Evolutionary conservation across 2,113 vertebrate genomes (phyloP), one percentile per base, ranked within the genome.

Genomic region (Tetraodon nigroviridis): DNA sequence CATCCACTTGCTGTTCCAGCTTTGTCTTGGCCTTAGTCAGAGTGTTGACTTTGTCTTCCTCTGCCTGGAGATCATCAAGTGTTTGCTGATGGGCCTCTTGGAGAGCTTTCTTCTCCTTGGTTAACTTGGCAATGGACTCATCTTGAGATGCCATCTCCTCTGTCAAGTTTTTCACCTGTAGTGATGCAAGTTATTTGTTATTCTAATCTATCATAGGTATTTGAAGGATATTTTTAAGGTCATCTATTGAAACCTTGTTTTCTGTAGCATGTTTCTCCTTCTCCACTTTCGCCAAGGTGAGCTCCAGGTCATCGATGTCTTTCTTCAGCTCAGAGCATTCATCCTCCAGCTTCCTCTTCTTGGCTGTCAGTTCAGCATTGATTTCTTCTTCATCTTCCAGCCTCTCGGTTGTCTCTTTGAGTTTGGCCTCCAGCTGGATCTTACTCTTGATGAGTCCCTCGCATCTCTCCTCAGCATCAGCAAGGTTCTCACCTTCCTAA

Each of bases 271-370:
- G 84, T 84, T 84, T 84, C 73, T 85, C 79, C 51, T 86, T 87
- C 41, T 87, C 84, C 78, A 87, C 84, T 86, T 87, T 87, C 51
- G 82, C 86, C 79, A 87, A 67, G 51, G 85, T 87, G 61, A 87
- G 85, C 70, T 87, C 85, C 67, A 87, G 48, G 62, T 87, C 85
- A 64, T 84, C 81, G 64, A 85, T 83, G 59, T 84, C 79, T 51
- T 87, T 88, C 72, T 87, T 87, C 51, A 87, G 76, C 67, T 87
- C 85, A 69, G 83, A 85, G 55, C 83, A 87, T 71, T 94, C 92
- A 63, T 91, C 93, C 64, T 94, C 93, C 55, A 95, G 84, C 71
- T 93, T 94, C 82, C 92, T 90, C 67, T 87, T 87, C 79, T 93
- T 94, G 54, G 86, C 87, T 16, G 92, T 90, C 75, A 94, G 82